Evolutionary conservation across 2,888 invertebrate species (phyloP), one percentile per base, ranked within the genome.

Genomic region (Biston betularia): DNA sequence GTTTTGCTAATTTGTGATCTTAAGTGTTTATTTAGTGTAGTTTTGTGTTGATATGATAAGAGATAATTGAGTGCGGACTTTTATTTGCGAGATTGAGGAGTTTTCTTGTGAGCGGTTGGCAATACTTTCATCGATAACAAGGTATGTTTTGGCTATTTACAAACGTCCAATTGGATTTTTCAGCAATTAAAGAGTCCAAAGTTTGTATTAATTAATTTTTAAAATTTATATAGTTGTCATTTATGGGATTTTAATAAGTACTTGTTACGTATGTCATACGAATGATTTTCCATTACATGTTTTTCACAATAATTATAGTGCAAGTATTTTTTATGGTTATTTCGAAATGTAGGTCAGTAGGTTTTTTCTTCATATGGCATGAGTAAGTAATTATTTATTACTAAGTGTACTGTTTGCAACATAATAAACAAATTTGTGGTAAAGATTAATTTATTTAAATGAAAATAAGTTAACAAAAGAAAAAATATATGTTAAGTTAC

Each of bases 11-110:
- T 66, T 65, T 57, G 69, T 70, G 70, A 15, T 56, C 65, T 14
- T 44, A 73, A 48, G 75, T 81, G 70, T 75, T 75, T 75, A 78
- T 76, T 80, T 75, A 70, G 74, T 79, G 81, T 79, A 58, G 63
- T 81, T 74, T 79, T 74, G 78, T 82, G 79, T 76, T 83, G 84
- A 83, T 77, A 79, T 81, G 77, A 76, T 68, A 79, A 73, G 67
- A 81, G 82, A 78, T 72, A 72, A 79, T 80, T 82, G 52, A 81
- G 85, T 87, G 84, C 75, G 73, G 83, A 81, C 78, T 79, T 79
- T 79, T 24, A 24, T 79, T 80, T 78, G 71, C 73, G 70, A 79
- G 73, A 79, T 77, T 76, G 68, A 75, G 79, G 88, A 80, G 77
- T 69, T 78, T 72, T n/a, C n/a, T 63, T 72, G 72, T 67, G 65